Base-by-base conservation (phyloP, 2,888 invertebrate genomes). In the Mythimna pallens region DNA sequence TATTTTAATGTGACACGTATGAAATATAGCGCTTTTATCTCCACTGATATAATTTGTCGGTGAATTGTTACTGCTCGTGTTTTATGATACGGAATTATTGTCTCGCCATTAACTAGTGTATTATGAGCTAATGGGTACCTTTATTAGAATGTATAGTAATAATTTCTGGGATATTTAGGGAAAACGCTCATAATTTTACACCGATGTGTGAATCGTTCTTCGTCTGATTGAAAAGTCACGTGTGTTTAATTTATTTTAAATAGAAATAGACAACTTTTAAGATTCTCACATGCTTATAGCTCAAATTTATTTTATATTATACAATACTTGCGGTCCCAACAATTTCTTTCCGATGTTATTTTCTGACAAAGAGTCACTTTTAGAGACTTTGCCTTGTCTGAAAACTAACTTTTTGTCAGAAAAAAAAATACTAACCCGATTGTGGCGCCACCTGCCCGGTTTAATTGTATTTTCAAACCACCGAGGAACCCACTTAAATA, bases 1-100 rank as follows among this genome's bases (percentile, higher is more conserved):
- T 85, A 84, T 83, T 85, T 83, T 76, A 84, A 85, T 84, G 83
- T 78, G 78, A 79, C 82, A 73, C 70, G 71, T 77, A 85, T 78
- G 77, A 86, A 82, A 84, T 87, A 83, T 81, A 81, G 67, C 36
- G 75, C 76, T 80, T 82, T 82, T 80, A 82, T 84, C 82, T 83
- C 68, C 61, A 70, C 65, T 78, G 78, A 70, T 79, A 81, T 79
- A 83, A 83, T 86, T 78, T 74, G 78, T 73, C 76, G 75, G 59
- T 73, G 59, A 68, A 84, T 78, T 76, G 68, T 72, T 68, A 71
- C 72, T 14, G 55, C 10, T 68, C 43, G 34, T 73, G 66, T 76
- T 76, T 74, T 73, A 73, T 76, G 55, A 59, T 40, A 58, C 36
- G 65, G 36, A 73, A 84, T 75, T 65, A 80, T 76, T 80, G 63